Evolutionary conservation across 2,797 vertebrate species (phyloP).

Genomic region (Capromys pilorides): DNA sequence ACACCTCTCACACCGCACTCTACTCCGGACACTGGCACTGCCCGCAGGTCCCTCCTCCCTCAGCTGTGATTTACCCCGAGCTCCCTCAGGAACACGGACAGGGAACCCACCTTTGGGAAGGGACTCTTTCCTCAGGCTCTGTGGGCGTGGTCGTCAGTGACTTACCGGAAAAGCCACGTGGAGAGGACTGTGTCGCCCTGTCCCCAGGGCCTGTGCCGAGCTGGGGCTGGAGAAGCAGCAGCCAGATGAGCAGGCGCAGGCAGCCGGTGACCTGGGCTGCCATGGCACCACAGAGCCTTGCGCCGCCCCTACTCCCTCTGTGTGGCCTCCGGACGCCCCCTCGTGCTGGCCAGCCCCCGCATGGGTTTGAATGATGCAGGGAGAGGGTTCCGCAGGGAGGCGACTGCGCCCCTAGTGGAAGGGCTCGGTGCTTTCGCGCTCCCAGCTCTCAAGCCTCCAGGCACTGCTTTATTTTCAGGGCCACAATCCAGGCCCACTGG

Average conservation of each 20-base stretch:
- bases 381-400: background rate
- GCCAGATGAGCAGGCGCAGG: background rate
- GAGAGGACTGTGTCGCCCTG: background rate
- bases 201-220: background rate
- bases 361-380: too few relatives aligned
- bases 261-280: background rate
- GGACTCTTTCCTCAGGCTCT: background rate
- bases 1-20: background rate
- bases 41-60: background rate
- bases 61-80: background rate
- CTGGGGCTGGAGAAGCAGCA: background rate
- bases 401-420: background rate
- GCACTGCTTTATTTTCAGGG: background rate
- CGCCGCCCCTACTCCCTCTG: too few relatives aligned
- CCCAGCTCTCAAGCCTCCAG: background rate
- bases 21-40: too few relatives aligned
- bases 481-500: too few relatives aligned
- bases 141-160: background rate
- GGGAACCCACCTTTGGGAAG: background rate
- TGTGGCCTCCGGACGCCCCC: too few relatives aligned
- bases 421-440: background rate
- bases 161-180: background rate
- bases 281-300: background rate
- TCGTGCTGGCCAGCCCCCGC: background rate
- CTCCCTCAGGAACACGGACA: background rate